Evolutionary conservation across 2,797 vertebrate species (phyloP), one percentile per base, ranked within the genome.

Genomic region (Oryzias sinensis): DNA sequence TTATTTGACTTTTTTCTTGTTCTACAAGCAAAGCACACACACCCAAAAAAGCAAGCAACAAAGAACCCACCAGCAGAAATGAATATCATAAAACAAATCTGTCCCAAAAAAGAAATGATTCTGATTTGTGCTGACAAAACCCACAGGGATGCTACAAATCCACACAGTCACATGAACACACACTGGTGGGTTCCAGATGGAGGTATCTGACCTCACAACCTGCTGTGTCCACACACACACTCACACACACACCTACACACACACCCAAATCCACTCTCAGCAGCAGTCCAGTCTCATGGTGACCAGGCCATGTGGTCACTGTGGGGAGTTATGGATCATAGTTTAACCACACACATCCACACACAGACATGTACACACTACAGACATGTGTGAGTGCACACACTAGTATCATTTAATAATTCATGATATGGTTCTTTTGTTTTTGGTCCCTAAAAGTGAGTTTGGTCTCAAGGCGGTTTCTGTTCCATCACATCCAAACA

Each of bases 241-340:
- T 25, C 42, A 18, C 48, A 46, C 5, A 29, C 42, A 18, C 48
- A 14, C 5, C 29, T 43, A 65, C 47, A 62, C 53, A 63, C 47
- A 57, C 56, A 40, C 47, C 47, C 53, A 46, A 24, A 37, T 17
- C 42, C 52, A 20, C 15, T 56, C 72, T 55, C 82, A 79, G 74
- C 68, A 62, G 62, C 73, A 74, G 73, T 76, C 68, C 73, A 46
- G 70, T 76, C 59, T 74, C 82, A 72, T 82, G 76, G 67, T 74
- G 70, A 76, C 76, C 71, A 11, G 59, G 66, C 80, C 82, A 85
- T 87, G 82, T 85, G 82, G 82, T 76, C 62, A 74, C 73, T 65
- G 65, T 79, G 65, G 77, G 81, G 70, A 56, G 59, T 64, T 72
- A 72, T 76, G 73, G 82, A 79, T 80, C 42, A 58, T 61, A 67